Base-by-base conservation (phyloP, 2,797 vertebrate species). In the Sternarchorhynchus goeldii region DNA sequence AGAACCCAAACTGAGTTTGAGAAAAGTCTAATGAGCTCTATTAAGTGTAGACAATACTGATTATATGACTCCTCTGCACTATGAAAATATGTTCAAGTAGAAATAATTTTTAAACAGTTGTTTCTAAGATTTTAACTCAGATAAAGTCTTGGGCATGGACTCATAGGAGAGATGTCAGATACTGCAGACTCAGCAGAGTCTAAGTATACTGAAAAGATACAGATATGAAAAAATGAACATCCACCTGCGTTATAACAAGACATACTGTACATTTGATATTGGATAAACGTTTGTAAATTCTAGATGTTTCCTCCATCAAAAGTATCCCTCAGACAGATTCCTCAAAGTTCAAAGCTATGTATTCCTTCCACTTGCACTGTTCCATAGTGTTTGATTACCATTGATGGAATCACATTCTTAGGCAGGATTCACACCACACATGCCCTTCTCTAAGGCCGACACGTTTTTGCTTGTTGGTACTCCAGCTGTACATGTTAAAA, bases 1-100 rank as follows among this genome's bases (percentile, higher is more conserved):
- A 60, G 36, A 67, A 62, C 36, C 56, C 31, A 62, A 34, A 10
- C 8, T 50, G 45, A 2, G 1, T 14, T 50, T 50, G 45, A 50
- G 10, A 14, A 50, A 50, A 50, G 14, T 50, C 45, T 50, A 50
- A 50, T 50, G 45, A 50, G 45, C 10, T 12, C 12, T 50, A 50
- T 50, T 50, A 50, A 50, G 45, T 12, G 45, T 50, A 50, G 45
- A 50, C 57, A 65, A 16, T 57, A 32, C 72, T 81, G 67, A 67
- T 64, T 70, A 77, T 34, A 18, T 62, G 31, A 73, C 32, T 65
- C 18, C 1, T 58, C 73, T 68, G 4, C 18, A 3, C 21, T 32
- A 34, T 65, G 32, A 2, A 20, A 6, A 32, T 16, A 6, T 12
- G 32, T 63, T 20, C 8, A 3, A 64, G 10, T 32, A 8, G 2